Percentiles rank a stretch among this genome's conserved stretches.
phyloP scores from a whole-genome alignment of 2,888 invertebrate genomes.

The Campopleginae sp. region DNA sequence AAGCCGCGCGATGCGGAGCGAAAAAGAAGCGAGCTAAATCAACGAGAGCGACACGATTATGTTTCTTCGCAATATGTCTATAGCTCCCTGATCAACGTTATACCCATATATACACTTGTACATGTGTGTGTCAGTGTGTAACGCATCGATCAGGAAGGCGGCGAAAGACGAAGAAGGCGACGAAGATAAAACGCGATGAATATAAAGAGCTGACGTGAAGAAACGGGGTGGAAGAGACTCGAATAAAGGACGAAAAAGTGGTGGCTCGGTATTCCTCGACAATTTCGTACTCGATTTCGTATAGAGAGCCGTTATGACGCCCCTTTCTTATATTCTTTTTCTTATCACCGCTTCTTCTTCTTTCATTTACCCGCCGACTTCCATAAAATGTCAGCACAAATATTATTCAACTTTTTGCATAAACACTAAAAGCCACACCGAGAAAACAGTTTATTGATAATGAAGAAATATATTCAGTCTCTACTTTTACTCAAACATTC shows the following conservation, averaged over 20 bases:
- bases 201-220: conserved; percentile 57
- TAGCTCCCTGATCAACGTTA: conserved; percentile 13
- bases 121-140: conserved; percentile 59
- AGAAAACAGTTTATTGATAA: too few relatives aligned
- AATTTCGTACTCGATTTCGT: conserved; percentile 70
- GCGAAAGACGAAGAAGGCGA: conserved; percentile 71
- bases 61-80: conserved; percentile 11
- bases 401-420: background rate
- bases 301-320: conserved; percentile 71
- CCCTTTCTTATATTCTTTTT: conserved; percentile 63
- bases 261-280: conserved; percentile 66
- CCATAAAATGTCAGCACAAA: background rate
- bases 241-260: conserved; percentile 41
- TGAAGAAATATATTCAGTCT: too few relatives aligned
- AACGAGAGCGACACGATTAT: background rate
- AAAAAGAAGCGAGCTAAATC: background rate
- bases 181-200: conserved; percentile 69
- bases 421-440: background rate
- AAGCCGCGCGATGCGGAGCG: background rate
- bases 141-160: conserved; percentile 64
- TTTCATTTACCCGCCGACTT: conserved; percentile 43
- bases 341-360: conserved; percentile 51
- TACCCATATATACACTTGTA: conserved; percentile 47
- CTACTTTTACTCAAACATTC: too few relatives aligned
- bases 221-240: conserved; percentile 28